Conservation (phyloP, 2,113 vertebrate species). For the Phrynosoma blainvillii region DNA sequence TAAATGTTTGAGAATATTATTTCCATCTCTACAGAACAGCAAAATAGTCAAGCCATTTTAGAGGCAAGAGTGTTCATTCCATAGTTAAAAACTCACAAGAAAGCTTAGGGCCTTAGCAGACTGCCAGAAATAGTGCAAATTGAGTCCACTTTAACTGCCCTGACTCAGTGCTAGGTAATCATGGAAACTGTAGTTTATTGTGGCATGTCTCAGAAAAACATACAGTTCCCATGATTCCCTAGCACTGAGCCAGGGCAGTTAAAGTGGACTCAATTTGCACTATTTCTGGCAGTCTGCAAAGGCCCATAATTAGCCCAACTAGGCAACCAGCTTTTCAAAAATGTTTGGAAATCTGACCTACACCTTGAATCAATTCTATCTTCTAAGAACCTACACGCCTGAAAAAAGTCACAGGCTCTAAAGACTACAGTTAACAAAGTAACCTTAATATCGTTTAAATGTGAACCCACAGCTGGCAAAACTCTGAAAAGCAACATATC, state of each 20-base stretch:
- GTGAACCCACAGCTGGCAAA: no score
- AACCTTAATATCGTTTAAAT: not conserved
- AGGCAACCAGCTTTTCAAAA: slow-evolving; percentile 8
- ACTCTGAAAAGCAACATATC: no score
- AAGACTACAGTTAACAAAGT: not conserved
- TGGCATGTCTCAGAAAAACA: no score
- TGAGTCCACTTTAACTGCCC: no score
- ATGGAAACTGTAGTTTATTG: no score
- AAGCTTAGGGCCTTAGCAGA: no score
- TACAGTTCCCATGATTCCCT: no score
- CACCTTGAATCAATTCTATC: not conserved
- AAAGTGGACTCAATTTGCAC: no score
- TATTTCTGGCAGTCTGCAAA: no score
- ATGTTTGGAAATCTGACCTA: not conserved
- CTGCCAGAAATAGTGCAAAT: no score
- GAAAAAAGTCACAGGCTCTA: not conserved
- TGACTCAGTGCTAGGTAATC: no score
- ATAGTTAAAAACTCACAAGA: not conserved
- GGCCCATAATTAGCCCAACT: not conserved
- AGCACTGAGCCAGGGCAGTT: no score
- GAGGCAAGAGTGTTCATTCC: not conserved
- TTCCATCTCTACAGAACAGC: not conserved
- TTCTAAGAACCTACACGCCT: not conserved
- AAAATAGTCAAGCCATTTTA: not conserved
- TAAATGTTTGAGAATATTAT: not conserved